phyloP scores from a whole-genome alignment of 1,140 invertebrate species.

The Bombus waltoni region DNA sequence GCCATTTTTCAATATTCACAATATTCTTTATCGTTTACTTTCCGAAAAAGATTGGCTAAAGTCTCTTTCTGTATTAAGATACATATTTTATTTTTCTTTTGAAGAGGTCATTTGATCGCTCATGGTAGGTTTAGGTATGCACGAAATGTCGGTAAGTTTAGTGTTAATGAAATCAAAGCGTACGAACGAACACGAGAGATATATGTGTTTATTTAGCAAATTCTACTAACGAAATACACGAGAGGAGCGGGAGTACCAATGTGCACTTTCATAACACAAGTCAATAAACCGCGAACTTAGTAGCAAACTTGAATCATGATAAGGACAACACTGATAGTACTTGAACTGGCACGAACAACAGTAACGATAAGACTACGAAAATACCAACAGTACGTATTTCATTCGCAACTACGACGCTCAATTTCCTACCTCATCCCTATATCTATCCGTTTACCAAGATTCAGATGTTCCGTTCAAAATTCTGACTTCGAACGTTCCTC shows the following conservation, averaged over 20 bases:
- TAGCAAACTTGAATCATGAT: neutral
- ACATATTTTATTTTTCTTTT: no score
- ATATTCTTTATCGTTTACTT: no score
- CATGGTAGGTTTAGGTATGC: no score
- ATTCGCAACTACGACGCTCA: neutral
- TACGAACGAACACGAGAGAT: neutral
- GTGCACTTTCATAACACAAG: neutral
- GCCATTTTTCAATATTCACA: no score
- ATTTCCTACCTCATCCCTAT: neutral
- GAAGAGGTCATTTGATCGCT: no score
- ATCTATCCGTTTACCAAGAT: neutral
- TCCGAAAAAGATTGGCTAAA: no score
- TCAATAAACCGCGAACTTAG: neutral
- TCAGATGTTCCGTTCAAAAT: neutral
- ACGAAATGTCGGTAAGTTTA: no score
- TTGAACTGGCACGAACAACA: neutral
- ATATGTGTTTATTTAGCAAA: neutral
- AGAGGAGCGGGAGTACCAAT: no score
- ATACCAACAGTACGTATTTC: neutral
- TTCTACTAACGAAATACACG: neutral
- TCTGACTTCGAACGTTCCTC: neutral
- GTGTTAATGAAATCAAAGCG: no score
- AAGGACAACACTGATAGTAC: neutral
- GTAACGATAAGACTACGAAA: neutral
- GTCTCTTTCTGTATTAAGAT: no score